Base-by-base conservation (phyloP, 2,113 vertebrate species). In the Anguilla rostrata region DNA sequence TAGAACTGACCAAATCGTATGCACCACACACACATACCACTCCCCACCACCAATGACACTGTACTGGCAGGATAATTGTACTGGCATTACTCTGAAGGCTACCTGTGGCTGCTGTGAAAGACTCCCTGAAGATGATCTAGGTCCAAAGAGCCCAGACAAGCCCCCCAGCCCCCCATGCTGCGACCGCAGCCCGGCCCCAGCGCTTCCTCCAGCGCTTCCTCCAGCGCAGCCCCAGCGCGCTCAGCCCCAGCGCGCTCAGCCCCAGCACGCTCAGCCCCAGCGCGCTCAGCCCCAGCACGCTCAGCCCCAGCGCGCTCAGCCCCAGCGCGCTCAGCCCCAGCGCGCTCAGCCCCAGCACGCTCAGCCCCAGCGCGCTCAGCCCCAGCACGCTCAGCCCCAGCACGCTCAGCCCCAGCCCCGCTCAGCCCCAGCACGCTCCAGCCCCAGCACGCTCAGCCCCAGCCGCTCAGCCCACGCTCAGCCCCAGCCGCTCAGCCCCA, bases 151-250 rank as follows among this genome's bases (percentile, higher is more conserved):
- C 60, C 1, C n/a, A 75, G 71, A n/a, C 11, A 12, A 75, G 34
- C 8, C 0, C 63, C 20, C 7, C 63, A 3, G 26, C 16, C 20
- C 63, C 43, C 4, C 43, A 46, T 9, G 22, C 71, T 43, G 18
- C 2, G 29, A 9, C 78, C 16, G 6, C 15, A 26, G 20, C 34
- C 14, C 34, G 39, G 8, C 1, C 5, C 34, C 39, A 78, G 29
- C 29, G 22, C 49, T 29, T 8, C 9, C 29, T 15, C n/a, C 39
- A 53, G 34, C 49, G 40, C 41, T 29, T 29, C 34, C 34, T n/a
- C 34, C 34, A 34, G 34, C 34, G 1, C n/a, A n/a, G n/a, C n/a
- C n/a, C n/a, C 86, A 90, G 88, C 89, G 86, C 83, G 43, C 39
- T 87, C 83, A 20, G 92, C 34, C 34, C 34, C 34, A 34, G 34